Evolutionary conservation across 2,797 vertebrate genomes (phyloP), one percentile per base, ranked within the genome.

Genomic region (Holocentrus rufus): DNA sequence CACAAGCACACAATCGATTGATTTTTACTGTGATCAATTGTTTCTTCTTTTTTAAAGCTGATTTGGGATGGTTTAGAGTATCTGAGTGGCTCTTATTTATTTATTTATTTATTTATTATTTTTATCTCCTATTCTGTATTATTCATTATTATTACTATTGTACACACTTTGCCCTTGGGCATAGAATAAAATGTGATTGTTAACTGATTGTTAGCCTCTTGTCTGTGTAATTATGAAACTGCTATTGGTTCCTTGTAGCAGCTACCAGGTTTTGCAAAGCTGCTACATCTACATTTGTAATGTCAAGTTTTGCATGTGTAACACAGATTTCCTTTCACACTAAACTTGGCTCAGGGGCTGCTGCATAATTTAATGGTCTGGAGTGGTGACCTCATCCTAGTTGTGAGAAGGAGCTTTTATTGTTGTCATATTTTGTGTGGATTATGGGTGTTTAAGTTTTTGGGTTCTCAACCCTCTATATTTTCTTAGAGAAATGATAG

Each of bases 311-410:
- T 83, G 62, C 74, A 71, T 66, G 58, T 71, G 59, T 57, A 79
- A 75, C 70, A 67, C 36, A 63, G 27, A 69, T 81, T 85, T 83
- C 63, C 52, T 68, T 82, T 74, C 58, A 77, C 65, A 73, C 44
- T 66, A 57, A 56, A 31, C 58, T 36, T 74, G 49, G 73, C 84
- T 85, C 22, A 46, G 59, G 82, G 81, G 79, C 34, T 83, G 55
- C 69, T 91, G 80, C 81, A 91, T 89, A 85, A 89, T 90, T 90
- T 82, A 87, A 59, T 73, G 60, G 73, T 80, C 76, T 80, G 56
- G 58, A 80, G 72, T 81, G 71, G 75, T 81, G 82, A 88, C 82
- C 80, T 89, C 79, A 73, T 82, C 84, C 65, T 77, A 79, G 76
- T 73, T 82, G 52, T 83, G 80, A 85, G 82, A 84, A 57, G 70